These are phyloP conservation scores for Steatocranus sp. DNA, from an alignment of 2,797 vertebrate genomes.

Conservation along the genomic window DNA sequence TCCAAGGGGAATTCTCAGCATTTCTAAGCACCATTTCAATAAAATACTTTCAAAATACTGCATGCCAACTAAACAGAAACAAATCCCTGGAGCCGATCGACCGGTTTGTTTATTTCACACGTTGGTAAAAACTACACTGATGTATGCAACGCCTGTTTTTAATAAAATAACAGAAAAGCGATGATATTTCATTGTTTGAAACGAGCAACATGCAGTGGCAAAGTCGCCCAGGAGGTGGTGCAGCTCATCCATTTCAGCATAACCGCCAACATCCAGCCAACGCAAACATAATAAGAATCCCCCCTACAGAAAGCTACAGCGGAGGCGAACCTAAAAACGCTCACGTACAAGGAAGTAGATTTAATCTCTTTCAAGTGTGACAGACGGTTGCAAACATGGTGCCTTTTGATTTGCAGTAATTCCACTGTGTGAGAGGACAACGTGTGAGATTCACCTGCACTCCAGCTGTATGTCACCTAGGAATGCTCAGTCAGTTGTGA, in stretches of 20 bases:
- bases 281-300: not conserved
- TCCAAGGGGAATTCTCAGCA: not conserved
- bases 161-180: conserved; percentile 24
- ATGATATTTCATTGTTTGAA: not conserved
- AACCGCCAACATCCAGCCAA: not conserved
- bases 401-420: conserved; percentile 9
- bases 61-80: not conserved
- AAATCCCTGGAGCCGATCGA: not conserved
- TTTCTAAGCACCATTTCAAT: conserved; percentile 1
- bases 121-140: not conserved
- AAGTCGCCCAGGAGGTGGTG: conserved; percentile 45
- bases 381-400: conserved; percentile 41
- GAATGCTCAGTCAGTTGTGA: conserved; percentile 15
- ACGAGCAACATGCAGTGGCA: not conserved
- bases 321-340: conserved; percentile 11
- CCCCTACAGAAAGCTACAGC: not conserved
- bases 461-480: not conserved
- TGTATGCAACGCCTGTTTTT: conserved; percentile 2
- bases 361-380: conserved; percentile 52
- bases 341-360: conserved; percentile 28
- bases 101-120: not conserved
- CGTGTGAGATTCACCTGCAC: conserved; percentile 36
- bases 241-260: not conserved
- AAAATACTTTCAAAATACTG: conserved; percentile 9
- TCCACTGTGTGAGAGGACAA: conserved; percentile 1